A percentile compares a stretch with the other conserved stretches of the same genome.
Conservation (phyloP, 2,888 invertebrate genomes). For the Thelaira solivaga region DNA sequence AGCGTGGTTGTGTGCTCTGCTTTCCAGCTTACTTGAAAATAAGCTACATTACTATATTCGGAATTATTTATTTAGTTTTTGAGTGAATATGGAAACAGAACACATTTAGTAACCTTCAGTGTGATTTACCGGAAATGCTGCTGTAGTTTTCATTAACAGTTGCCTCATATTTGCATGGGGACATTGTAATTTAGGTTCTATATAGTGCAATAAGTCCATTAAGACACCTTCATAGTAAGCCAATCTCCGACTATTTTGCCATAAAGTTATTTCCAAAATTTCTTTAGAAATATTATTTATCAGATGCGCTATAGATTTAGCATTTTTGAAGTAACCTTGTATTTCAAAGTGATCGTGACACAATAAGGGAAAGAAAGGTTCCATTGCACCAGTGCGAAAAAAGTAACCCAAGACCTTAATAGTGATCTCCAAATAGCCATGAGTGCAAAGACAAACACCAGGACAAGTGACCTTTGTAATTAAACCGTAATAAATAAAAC, state of each 20-base stretch:
- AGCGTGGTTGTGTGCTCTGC: too few relatives aligned
- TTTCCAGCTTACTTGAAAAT: too few relatives aligned
- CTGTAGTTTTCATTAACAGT: constrained; percentile 73
- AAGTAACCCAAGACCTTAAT: constrained; percentile 75
- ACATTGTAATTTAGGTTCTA: constrained; percentile 68
- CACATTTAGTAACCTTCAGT: too few relatives aligned
- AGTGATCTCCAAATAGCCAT: constrained; percentile 74
- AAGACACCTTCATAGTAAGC: constrained; percentile 73
- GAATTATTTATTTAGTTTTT: too few relatives aligned
- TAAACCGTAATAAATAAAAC: background rate
- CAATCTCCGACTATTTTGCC: constrained; percentile 75
- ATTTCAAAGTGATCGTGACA: constrained; percentile 74
- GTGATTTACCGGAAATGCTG: constrained; percentile 74
- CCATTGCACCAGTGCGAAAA: constrained; percentile 74
- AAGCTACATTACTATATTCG: too few relatives aligned
- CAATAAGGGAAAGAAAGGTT: constrained; percentile 74
- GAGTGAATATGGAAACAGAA: too few relatives aligned
- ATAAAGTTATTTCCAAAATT: constrained; percentile 73
- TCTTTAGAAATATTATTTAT: constrained; percentile 70
- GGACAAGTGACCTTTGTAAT: constrained; percentile 74
- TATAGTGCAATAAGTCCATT: constrained; percentile 71
- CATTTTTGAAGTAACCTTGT: constrained; percentile 74
- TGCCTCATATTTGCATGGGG: constrained; percentile 71
- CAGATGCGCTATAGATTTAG: constrained; percentile 68
- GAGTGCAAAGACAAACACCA: constrained; percentile 76